Percentiles rank a stretch among this genome's conserved stretches.
Conservation (phyloP, 2,113 vertebrate genomes). For the Melanerpes aurifrons region DNA sequence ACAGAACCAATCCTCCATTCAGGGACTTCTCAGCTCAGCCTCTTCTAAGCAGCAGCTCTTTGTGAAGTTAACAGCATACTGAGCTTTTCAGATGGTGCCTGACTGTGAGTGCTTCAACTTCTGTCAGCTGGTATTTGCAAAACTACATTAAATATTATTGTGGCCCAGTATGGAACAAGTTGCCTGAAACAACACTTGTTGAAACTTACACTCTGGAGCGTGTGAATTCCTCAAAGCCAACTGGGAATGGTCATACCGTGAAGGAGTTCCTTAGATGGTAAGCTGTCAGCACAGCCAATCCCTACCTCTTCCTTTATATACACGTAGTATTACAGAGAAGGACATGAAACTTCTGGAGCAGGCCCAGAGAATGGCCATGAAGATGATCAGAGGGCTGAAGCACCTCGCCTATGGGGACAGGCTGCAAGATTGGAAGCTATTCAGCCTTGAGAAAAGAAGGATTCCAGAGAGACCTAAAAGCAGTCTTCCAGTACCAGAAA, state of each 20-base stretch:
- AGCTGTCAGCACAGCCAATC: not conserved
- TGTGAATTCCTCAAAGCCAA: not conserved
- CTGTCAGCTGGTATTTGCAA: not conserved
- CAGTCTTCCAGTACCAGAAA: no score
- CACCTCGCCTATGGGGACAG: no score
- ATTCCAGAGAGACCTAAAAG: no score
- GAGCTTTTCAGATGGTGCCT: not conserved
- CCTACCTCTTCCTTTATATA: fast-evolving
- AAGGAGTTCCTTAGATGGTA: not conserved
- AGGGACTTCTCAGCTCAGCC: no score
- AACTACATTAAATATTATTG: not conserved
- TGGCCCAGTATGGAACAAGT: not conserved
- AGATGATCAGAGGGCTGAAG: no score
- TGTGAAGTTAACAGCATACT: no score
- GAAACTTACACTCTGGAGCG: not conserved
- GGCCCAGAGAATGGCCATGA: no score
- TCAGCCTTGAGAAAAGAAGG: no score
- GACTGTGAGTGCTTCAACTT: not conserved
- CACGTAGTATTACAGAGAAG: not conserved
- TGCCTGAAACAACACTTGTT: not conserved
- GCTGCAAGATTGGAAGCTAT: no score
- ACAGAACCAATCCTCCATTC: no score
- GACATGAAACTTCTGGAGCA: no score
- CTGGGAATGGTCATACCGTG: not conserved
- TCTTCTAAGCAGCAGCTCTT: no score